A percentile compares a stretch with the other conserved stretches of the same genome.
Evolutionary conservation across 2,888 invertebrate species (phyloP).

Genomic region (Mayetiola destructor): DNA sequence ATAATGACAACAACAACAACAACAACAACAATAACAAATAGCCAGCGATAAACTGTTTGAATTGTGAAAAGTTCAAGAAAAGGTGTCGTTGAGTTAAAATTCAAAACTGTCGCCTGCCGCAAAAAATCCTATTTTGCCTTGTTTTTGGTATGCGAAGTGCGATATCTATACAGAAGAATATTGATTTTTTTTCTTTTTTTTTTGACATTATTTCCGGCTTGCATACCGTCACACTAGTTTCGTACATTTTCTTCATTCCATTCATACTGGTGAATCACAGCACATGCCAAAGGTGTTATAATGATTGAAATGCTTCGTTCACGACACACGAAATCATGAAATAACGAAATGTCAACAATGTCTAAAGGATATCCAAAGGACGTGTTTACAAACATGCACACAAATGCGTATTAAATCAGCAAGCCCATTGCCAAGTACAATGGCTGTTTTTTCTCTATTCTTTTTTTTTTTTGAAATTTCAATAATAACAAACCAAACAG

Average conservation of each 20-base stretch:
- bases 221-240: background rate
- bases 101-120: background rate
- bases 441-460: no score
- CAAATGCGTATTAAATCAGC: background rate
- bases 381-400: constrained; percentile 7
- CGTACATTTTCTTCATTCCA: background rate
- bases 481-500: no score
- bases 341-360: background rate
- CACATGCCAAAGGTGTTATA: constrained; percentile 12
- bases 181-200: background rate
- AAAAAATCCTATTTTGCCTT: background rate
- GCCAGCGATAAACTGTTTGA: no score
- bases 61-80: no score
- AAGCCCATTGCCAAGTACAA: constrained; percentile 8
- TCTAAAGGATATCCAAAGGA: constrained; percentile 6
- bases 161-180: background rate
- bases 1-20: constrained; percentile 12
- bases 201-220: background rate
- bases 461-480: no score
- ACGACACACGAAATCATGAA: no score
- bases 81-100: no score
- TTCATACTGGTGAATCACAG: constrained; percentile 1
- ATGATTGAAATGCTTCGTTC: background rate
- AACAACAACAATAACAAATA: no score
- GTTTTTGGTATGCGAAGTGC: background rate